Conservation (phyloP, 2,888 invertebrate genomes). For the Charanyca ferruginea region DNA sequence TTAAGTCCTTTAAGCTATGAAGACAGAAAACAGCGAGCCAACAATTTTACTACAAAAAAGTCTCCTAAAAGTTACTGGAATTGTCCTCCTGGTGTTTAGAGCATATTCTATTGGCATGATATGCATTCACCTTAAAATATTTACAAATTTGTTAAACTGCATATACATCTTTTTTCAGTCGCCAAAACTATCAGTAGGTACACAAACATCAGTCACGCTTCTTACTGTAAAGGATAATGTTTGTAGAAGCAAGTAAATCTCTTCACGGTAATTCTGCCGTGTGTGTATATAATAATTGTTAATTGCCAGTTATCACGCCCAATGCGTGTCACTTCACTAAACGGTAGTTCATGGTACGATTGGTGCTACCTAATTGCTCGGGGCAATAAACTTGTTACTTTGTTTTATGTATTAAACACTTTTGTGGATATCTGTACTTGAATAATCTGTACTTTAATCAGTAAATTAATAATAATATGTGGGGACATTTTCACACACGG, state of each 20-base stretch:
- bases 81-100: too few species aligned
- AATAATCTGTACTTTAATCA: neutral
- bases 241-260: conserved; percentile 23
- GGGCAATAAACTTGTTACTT: conserved; percentile 20
- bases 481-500: too few species aligned
- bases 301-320: conserved; percentile 42
- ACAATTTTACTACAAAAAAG: too few species aligned
- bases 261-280: conserved; percentile 35
- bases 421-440: conserved; percentile 3
- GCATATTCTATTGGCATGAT: too few species aligned
- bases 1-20: too few species aligned
- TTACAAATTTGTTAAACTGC: neutral
- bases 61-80: too few species aligned
- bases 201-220: conserved; percentile 33
- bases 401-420: conserved; percentile 7
- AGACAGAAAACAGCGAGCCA: too few species aligned
- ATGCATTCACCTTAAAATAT: too few species aligned
- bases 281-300: conserved; percentile 31
- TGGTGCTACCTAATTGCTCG: conserved; percentile 25
- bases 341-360: conserved; percentile 47
- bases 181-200: conserved; percentile 22
- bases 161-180: neutral
- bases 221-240: conserved; percentile 42
- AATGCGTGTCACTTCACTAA: conserved; percentile 44
- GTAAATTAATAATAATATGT: too few species aligned